A percentile compares a stretch with the other conserved stretches of the same genome.
Evolutionary conservation across 2,888 invertebrate genomes (phyloP).

Genomic region (Apamea sordens): DNA sequence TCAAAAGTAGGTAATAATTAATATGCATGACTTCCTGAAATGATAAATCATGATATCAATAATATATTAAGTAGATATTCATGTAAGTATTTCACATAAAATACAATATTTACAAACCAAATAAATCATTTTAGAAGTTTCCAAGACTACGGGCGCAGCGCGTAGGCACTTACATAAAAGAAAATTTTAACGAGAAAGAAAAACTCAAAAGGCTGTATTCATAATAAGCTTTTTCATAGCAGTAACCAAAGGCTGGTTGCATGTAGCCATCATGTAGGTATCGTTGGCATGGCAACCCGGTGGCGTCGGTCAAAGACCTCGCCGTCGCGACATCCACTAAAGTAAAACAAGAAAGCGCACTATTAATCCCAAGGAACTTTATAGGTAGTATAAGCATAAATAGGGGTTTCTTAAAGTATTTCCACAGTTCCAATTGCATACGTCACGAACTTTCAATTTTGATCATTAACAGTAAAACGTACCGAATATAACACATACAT

Average conservation of each 20-base stretch:
- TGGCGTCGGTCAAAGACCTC: conserved; percentile 87
- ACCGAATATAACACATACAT: neutral
- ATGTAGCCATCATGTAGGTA: conserved; percentile 78
- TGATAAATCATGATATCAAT: conserved; percentile 39
- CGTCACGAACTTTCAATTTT: neutral
- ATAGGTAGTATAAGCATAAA: conserved; percentile 68
- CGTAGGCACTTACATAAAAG: conserved; percentile 59
- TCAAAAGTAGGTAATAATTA: conserved; percentile 14
- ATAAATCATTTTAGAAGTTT: neutral
- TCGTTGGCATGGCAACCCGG: conserved; percentile 83
- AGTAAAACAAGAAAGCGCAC: conserved; percentile 83
- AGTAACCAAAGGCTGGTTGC: conserved; percentile 74
- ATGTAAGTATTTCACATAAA: conserved; percentile 12
- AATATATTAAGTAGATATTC: conserved; percentile 15
- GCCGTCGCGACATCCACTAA: conserved; percentile 82
- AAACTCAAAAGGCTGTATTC: conserved; percentile 74
- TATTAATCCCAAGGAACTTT: conserved; percentile 80
- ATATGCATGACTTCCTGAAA: conserved; percentile 35
- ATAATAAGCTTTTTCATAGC: conserved; percentile 80
- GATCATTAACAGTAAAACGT: conserved; percentile 1
- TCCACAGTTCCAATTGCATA: conserved; percentile 13
- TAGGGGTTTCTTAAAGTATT: conserved; percentile 27
- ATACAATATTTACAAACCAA: conserved; percentile 5
- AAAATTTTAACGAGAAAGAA: conserved; percentile 74
- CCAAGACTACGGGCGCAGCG: conserved; percentile 8